Percentiles rank a stretch among this genome's conserved stretches.
These are phyloP conservation scores for Neomorphus geoffroyi DNA, from an alignment of 2,797 vertebrate genomes.

Conservation along the genomic window DNA sequence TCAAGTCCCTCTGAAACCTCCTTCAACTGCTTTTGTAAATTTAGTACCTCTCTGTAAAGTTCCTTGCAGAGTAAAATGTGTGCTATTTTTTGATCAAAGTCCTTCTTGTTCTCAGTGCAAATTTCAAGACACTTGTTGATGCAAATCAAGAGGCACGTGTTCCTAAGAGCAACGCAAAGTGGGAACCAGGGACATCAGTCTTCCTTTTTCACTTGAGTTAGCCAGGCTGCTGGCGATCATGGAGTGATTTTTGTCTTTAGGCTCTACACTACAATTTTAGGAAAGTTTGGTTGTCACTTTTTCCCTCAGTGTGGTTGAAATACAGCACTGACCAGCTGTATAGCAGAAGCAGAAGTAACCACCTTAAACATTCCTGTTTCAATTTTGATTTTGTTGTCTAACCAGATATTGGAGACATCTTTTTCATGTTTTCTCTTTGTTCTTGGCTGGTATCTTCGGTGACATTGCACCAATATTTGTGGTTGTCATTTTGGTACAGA, in stretches of 20 bases:
- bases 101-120: conserved; percentile 40
- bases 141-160: background rate
- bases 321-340: background rate
- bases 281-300: background rate
- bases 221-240: background rate
- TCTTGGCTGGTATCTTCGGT: background rate
- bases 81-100: conserved; percentile 62
- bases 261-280: background rate
- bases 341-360: background rate
- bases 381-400: background rate
- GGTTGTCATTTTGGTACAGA: background rate
- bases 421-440: background rate
- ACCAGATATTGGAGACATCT: background rate
- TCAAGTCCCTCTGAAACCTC: conserved; percentile 60
- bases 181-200: background rate
- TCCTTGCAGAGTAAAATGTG: conserved; percentile 48
- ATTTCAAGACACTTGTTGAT: conserved; percentile 56
- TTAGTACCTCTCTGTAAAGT: conserved; percentile 58
- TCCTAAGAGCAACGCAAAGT: background rate
- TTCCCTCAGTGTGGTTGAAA: background rate
- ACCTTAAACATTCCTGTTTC: background rate
- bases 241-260: background rate
- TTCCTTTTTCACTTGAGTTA: background rate
- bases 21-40: conserved; percentile 61
- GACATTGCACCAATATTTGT: background rate